Base-by-base conservation (phyloP, 1,140 invertebrate genomes). In the Pseudomyrmex sp. region DNA sequence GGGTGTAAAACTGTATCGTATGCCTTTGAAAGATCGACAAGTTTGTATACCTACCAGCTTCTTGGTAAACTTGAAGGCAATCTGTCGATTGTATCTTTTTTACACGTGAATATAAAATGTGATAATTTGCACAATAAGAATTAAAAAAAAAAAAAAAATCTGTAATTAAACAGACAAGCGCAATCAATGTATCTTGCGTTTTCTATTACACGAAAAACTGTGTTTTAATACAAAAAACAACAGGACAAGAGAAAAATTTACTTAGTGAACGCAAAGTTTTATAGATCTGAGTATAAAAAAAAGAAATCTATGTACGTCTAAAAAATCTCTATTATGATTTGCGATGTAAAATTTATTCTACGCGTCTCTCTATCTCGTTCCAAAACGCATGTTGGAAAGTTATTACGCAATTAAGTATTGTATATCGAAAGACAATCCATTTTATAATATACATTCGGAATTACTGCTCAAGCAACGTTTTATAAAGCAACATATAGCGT, bases 111-210 rank as follows among this genome's bases (percentile, higher is more conserved):
- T 8, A 26, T 69, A 66, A 35, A 35, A 85, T 89, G 85, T 89
- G 73, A 89, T 88, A 88, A 86, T 89, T 83, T 76, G 69, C 83
- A 87, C 68, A 87, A 89, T 89, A 89, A 85, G 46, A 12, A 74
- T 70, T 2, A 2, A 2, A 46, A 58, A 35, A n/a, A n/a, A n/a
- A n/a, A 35, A 35, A 35, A 35, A 35, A 35, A 82, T 79, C 44
- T 76, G 9, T 73, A 58, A 85, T 80, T 59, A 13, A 46, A 61
- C 15, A 26, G 70, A 26, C 50, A 70, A 26, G 54, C 44, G 13
- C 8, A 73, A 12, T 15, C 20, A 0, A 63, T 80, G 59, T 56
- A 72, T 77, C 79, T 82, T 56, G 70, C 56, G 66, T 74, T 58
- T 85, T 65, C 7, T n/a, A 46, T 84, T 12, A 44, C 15, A 5